A percentile compares a stretch with the other conserved stretches of the same genome.
These are phyloP conservation scores for Gopherus evgoodei DNA, from an alignment of 2,113 vertebrate species.

Conservation along the genomic window DNA sequence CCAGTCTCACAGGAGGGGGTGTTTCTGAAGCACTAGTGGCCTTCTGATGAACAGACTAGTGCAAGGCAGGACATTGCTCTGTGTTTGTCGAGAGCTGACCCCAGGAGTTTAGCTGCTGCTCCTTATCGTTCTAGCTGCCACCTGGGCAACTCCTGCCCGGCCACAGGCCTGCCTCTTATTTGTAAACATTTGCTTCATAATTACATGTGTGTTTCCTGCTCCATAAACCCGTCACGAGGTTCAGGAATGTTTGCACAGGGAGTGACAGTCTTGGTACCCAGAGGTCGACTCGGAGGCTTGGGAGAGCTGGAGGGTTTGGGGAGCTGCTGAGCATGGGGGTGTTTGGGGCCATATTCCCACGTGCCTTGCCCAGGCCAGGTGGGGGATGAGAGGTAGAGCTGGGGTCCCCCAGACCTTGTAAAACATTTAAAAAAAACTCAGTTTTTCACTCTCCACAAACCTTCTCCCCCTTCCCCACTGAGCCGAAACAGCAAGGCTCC, in stretches of 20 bases:
- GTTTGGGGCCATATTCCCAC: neutral
- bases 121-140: neutral
- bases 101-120: neutral
- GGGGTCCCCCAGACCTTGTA: neutral
- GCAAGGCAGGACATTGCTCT: neutral
- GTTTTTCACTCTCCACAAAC: neutral
- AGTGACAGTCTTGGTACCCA: neutral
- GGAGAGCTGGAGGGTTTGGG: neutral
- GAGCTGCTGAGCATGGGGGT: neutral
- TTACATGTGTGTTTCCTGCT: constrained; percentile 63
- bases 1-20: neutral
- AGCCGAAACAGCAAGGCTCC: neutral
- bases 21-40: neutral
- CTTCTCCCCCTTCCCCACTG: neutral
- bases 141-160: neutral
- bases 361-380: neutral
- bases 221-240: constrained; percentile 11
- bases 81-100: neutral
- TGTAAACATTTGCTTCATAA: constrained; percentile 54
- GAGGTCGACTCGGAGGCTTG: neutral
- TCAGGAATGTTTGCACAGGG: constrained; percentile 15
- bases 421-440: neutral
- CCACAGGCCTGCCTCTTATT: rapidly evolving
- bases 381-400: neutral
- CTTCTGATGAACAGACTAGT: neutral